phyloP scores from a whole-genome alignment of 30 jellyfish, hydroid and myxozoan species.

The Chironex yamaguchii region DNA sequence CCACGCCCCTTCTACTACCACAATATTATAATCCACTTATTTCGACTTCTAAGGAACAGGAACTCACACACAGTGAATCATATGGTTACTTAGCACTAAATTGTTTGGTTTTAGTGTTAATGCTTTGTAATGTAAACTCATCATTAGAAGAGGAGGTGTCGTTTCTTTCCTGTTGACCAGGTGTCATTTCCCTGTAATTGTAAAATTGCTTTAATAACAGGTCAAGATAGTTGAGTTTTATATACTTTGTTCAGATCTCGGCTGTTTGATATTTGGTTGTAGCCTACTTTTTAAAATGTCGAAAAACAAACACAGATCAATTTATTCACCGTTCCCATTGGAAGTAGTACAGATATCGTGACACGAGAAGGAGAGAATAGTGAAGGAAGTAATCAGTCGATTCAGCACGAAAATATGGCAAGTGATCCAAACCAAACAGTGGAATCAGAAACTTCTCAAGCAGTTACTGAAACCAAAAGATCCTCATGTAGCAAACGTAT shows the following conservation, averaged over 20 bases:
- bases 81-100: conserved; percentile 37
- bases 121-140: conserved; percentile 35
- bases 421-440: conserved; percentile 33
- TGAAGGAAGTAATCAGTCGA: conserved; percentile 28
- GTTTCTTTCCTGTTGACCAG: conserved; percentile 39
- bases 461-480: conserved; percentile 32
- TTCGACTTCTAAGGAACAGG: conserved; percentile 28
- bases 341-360: conserved; percentile 30
- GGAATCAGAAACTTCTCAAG: conserved; percentile 22
- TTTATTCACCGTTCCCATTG: conserved; percentile 21
- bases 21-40: conserved; percentile 3
- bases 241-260: conserved; percentile 35
- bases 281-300: conserved; percentile 8
- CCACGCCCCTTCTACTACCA: conserved; percentile 32
- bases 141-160: conserved; percentile 27
- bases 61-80: conserved; percentile 29
- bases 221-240: conserved; percentile 29
- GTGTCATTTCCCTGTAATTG: conserved; percentile 36
- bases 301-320: conserved; percentile 12
- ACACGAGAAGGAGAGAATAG: conserved; percentile 27
- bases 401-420: conserved; percentile 26
- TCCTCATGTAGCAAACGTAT: conserved; percentile 34
- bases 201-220: conserved; percentile 20
- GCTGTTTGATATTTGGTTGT: conserved; percentile 31
- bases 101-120: conserved; percentile 17